A percentile compares a stretch with the other conserved stretches of the same genome.
Conservation (phyloP, 2,888 invertebrate genomes). For the Ornithoptera priamus region DNA sequence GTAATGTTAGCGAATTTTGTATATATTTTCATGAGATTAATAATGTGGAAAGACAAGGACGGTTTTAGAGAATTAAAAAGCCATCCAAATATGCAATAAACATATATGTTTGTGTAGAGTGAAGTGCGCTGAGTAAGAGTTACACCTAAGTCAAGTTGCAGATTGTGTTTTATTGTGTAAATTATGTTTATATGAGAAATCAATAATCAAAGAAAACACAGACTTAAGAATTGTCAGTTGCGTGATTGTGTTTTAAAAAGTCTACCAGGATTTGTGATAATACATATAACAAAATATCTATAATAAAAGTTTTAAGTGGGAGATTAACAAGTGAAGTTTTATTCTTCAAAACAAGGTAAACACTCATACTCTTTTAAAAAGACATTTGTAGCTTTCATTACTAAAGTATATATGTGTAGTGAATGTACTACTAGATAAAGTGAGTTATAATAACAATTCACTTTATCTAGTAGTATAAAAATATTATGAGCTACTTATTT, state of each 20-base stretch:
- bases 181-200: slow-evolving; percentile 79
- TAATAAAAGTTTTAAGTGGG: slow-evolving; percentile 82
- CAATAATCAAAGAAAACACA: slow-evolving; percentile 75
- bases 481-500: background rate
- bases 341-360: slow-evolving; percentile 72
- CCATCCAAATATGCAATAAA: slow-evolving; percentile 79
- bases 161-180: slow-evolving; percentile 79
- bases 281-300: slow-evolving; percentile 84
- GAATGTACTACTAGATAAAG: too few species aligned
- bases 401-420: background rate
- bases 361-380: slow-evolving; percentile 31
- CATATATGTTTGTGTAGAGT: slow-evolving; percentile 74
- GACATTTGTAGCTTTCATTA: background rate
- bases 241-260: slow-evolving; percentile 84
- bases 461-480: background rate
- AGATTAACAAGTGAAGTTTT: slow-evolving; percentile 78
- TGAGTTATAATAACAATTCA: background rate
- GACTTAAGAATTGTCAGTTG: slow-evolving; percentile 79
- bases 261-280: slow-evolving; percentile 88
- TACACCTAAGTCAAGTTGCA: slow-evolving; percentile 75
- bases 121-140: slow-evolving; percentile 69
- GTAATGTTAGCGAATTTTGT: slow-evolving; percentile 78
- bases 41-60: slow-evolving; percentile 65
- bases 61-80: slow-evolving; percentile 72
- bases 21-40: slow-evolving; percentile 79